Evolutionary conservation across 2,113 vertebrate genomes (phyloP).

Genomic region (Halcyon malimbica): DNA sequence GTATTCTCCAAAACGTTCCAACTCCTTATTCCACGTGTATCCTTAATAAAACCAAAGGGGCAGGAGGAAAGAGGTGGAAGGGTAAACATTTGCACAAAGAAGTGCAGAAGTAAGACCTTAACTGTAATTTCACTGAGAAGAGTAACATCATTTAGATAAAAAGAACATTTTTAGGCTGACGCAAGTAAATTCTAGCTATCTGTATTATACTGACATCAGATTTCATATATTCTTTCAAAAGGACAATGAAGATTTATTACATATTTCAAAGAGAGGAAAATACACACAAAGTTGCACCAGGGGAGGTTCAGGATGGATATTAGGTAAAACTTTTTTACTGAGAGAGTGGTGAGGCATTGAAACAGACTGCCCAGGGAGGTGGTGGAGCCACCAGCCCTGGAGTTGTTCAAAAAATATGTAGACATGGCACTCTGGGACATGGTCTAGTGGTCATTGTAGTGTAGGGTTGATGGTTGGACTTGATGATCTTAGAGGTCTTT

Average conservation of each 20-base stretch:
- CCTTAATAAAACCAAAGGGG: not conserved
- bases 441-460: no score
- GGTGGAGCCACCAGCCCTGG: no score
- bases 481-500: no score
- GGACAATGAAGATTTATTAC: accelerated
- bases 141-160: not conserved
- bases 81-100: not conserved
- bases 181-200: not conserved
- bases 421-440: no score
- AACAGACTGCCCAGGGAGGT: no score
- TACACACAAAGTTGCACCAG: not conserved
- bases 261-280: not conserved
- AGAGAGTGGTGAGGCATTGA: no score
- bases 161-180: not conserved
- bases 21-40: not conserved
- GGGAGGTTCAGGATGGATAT: no score
- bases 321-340: no score
- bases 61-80: not conserved
- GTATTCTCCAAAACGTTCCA: not conserved
- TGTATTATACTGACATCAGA: not conserved
- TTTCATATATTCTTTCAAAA: not conserved
- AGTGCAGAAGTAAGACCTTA: not conserved
- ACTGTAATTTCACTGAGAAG: not conserved
- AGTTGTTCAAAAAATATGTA: no score
- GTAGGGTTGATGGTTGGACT: no score